phyloP scores from a whole-genome alignment of 37 sponge, comb jelly and placozoan species.

The Hexactinellida sp. region DNA sequence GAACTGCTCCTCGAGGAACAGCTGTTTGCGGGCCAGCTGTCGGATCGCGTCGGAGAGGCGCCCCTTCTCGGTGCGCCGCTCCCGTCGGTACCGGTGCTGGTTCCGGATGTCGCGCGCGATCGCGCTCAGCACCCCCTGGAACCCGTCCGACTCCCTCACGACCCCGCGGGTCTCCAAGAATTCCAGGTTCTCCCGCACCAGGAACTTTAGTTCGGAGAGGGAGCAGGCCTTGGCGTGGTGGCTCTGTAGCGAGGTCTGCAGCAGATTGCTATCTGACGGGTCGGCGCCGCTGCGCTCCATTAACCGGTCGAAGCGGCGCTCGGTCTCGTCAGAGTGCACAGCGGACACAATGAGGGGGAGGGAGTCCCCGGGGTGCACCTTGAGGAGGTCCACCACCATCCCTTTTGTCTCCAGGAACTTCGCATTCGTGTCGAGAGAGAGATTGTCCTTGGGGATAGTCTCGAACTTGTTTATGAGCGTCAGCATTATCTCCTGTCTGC shows the following conservation, averaged over 20 bases:
- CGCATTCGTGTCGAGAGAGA: neutral
- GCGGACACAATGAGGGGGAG: neutral
- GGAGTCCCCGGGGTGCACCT: neutral
- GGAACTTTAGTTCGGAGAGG: neutral
- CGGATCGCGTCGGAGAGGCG: constrained; percentile 47
- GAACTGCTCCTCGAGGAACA: constrained; percentile 74
- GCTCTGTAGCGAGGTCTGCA: neutral
- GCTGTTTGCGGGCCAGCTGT: constrained; percentile 62
- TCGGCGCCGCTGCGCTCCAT: neutral
- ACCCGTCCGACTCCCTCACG: constrained; percentile 20
- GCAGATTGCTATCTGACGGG: neutral
- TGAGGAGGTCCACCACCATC: neutral
- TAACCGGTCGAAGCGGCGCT: neutral
- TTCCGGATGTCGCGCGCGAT: constrained; percentile 76
- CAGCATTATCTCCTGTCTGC: neutral
- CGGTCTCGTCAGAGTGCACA: neutral
- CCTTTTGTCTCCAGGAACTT: constrained; percentile 15
- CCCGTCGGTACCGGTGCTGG: constrained; percentile 83
- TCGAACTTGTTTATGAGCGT: neutral
- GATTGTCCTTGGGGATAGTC: neutral
- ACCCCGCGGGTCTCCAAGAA: constrained; percentile 26
- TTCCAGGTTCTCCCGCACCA: constrained; percentile 20
- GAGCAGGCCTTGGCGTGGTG: neutral
- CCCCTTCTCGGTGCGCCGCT: constrained; percentile 71
- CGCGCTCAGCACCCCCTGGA: constrained; percentile 23